Evolutionary conservation across 2,888 invertebrate genomes (phyloP).

Genomic region (Prenolepis imparis): DNA sequence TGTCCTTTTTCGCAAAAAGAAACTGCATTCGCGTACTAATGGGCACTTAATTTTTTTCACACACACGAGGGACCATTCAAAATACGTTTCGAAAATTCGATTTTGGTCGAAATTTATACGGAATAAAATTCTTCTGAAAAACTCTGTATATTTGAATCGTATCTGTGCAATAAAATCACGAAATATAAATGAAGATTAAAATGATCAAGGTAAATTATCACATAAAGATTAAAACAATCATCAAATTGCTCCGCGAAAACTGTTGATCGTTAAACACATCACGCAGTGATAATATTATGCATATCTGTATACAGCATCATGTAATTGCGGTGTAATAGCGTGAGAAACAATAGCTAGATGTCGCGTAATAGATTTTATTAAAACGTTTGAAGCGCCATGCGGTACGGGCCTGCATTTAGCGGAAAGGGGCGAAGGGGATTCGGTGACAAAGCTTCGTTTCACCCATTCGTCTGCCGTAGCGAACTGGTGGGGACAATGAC

Average conservation of each 20-base stretch:
- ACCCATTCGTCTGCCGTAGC: constrained; percentile 52
- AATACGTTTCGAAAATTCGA: constrained; percentile 6
- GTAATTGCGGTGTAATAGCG: constrained; percentile 18
- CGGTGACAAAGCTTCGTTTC: constrained; percentile 69
- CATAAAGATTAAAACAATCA: background rate
- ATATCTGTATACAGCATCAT: background rate
- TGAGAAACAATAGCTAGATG: background rate
- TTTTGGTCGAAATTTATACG: constrained; percentile 22
- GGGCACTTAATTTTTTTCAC: constrained; percentile 9
- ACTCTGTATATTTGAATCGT: background rate
- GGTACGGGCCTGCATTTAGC: constrained; percentile 13
- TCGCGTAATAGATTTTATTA: constrained; percentile 17
- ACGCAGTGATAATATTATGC: background rate
- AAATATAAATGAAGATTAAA: background rate
- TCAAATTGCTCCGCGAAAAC: background rate
- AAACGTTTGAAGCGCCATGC: constrained; percentile 17
- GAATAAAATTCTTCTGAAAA: constrained; percentile 17
- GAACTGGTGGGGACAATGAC: constrained; percentile 55
- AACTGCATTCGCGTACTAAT: background rate
- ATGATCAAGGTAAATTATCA: background rate
- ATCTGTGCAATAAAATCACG: background rate
- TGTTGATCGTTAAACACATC: background rate
- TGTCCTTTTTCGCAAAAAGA: background rate
- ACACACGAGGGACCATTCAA: constrained; percentile 12
- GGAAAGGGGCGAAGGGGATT: background rate